phyloP scores from a whole-genome alignment of 1,140 invertebrate species.

The Bombus pascuorum region DNA sequence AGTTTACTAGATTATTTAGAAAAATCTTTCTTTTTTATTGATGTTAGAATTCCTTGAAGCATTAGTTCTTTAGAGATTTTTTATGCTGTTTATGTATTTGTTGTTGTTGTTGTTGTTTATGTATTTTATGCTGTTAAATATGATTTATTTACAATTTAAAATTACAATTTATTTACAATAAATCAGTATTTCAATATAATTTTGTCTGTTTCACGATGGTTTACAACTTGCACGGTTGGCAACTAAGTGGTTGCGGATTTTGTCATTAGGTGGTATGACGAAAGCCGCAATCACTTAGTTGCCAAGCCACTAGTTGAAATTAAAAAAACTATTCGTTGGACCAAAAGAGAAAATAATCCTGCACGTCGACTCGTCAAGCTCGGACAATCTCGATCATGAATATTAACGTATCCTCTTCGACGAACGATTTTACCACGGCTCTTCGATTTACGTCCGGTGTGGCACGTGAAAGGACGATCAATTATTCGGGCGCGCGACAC shows the following conservation, averaged over 20 bases:
- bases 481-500: conserved; percentile 50
- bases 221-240: no score
- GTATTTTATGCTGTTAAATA: neutral
- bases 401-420: conserved; percentile 36
- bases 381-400: conserved; percentile 35
- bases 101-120: no score
- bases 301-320: no score
- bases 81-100: neutral
- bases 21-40: neutral
- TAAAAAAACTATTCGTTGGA: neutral
- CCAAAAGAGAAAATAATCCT: conserved; percentile 11
- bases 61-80: no score
- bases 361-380: neutral
- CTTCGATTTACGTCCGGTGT: conserved; percentile 46
- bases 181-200: no score
- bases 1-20: neutral
- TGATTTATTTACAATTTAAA: no score
- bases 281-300: no score
- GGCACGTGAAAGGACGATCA: conserved; percentile 53
- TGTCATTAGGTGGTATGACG: no score
- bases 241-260: no score
- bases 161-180: no score
- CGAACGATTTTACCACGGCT: conserved; percentile 43
- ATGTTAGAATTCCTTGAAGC: no score
- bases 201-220: no score